phyloP scores from a whole-genome alignment of 2,797 vertebrate species.

The Lepus oiostolus region DNA sequence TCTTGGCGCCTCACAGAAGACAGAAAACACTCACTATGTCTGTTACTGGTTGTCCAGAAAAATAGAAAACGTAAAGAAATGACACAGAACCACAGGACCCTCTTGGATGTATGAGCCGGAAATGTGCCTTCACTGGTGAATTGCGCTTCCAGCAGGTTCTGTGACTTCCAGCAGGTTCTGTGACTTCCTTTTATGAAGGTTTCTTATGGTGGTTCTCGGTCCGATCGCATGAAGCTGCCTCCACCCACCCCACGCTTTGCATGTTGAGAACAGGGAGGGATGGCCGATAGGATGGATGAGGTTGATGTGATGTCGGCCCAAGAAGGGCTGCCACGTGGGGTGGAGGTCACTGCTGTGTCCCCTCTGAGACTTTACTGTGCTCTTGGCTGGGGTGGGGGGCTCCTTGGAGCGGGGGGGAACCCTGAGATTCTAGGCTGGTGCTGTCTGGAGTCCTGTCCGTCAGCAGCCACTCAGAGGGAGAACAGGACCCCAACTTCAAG shows the following conservation, averaged over 20 bases:
- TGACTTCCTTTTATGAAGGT: not conserved
- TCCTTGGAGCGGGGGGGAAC: too few species aligned
- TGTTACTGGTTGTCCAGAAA: not conserved
- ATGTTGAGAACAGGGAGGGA: not conserved
- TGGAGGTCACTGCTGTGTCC: too few species aligned
- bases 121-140: not conserved
- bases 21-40: not conserved
- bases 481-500: too few species aligned
- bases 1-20: not conserved
- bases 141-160: not conserved
- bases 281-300: accelerated
- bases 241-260: too few species aligned
- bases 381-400: too few species aligned
- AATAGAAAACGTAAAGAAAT: not conserved
- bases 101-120: not conserved
- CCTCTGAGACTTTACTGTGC: accelerated
- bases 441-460: not conserved
- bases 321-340: accelerated
- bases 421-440: not conserved
- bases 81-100: not conserved
- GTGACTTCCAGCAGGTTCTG: not conserved
- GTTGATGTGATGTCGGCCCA: not conserved
- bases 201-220: not conserved
- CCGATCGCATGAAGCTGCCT: not conserved
- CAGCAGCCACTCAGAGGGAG: not conserved